Conservation (phyloP, 2,113 vertebrate species). For the Sinocyclocheilus grahami region DNA sequence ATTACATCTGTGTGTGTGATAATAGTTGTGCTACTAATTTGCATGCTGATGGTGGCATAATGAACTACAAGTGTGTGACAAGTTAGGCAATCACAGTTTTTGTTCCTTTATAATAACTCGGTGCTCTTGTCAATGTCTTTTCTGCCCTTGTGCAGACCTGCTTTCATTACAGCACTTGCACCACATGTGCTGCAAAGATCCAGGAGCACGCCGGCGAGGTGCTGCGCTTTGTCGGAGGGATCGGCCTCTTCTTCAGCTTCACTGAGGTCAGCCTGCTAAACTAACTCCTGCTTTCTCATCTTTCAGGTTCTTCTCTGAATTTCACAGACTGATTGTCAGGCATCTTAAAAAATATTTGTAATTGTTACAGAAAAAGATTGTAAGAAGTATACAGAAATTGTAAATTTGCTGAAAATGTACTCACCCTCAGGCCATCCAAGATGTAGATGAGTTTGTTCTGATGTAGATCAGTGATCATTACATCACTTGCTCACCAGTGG, state of each 20-base stretch:
- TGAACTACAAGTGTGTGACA: neutral
- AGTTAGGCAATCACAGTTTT: neutral
- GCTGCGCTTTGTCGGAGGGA: constrained; percentile 87
- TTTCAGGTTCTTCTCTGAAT: neutral
- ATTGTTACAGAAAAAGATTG: no score
- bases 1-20: neutral
- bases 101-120: neutral
- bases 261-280: constrained; percentile 83
- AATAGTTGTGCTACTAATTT: neutral
- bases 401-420: neutral
- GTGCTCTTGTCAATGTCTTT: neutral
- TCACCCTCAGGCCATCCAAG: neutral
- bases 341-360: no score
- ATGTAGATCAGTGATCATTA: no score
- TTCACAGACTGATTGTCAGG: neutral
- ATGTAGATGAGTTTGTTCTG: neutral
- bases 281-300: neutral
- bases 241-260: constrained; percentile 97
- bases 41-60: neutral
- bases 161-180: constrained; percentile 69
- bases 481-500: neutral
- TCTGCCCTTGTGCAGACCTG: constrained; percentile 73
- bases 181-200: constrained; percentile 80
- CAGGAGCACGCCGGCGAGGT: constrained; percentile 85
- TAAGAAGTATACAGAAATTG: no score